Evolutionary conservation across 2,888 invertebrate genomes (phyloP).

Genomic region (Drosophila formosana): DNA sequence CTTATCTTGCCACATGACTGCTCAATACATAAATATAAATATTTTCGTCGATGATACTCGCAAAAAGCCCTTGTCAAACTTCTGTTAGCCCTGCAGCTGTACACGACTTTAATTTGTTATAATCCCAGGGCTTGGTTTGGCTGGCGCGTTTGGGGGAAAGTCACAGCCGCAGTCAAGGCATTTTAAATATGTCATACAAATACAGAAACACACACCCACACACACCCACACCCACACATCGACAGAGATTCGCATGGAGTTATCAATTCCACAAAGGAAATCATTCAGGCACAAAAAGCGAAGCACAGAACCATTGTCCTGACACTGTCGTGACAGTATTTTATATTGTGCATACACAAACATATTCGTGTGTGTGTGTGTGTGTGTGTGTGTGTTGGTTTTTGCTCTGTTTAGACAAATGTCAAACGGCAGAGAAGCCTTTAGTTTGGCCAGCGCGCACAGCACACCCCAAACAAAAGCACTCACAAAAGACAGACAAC

Average conservation of each 20-base stretch:
- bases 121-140: slow-evolving; percentile 33
- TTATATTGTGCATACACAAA: slow-evolving; percentile 36
- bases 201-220: slow-evolving; percentile 21
- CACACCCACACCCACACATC: background rate
- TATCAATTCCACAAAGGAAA: slow-evolving; percentile 75
- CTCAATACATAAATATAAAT: slow-evolving; percentile 29
- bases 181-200: slow-evolving; percentile 50
- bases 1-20: slow-evolving; percentile 59
- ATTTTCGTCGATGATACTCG: slow-evolving; percentile 40
- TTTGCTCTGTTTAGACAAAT: slow-evolving; percentile 58
- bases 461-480: background rate
- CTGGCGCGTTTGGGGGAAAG: slow-evolving; percentile 12
- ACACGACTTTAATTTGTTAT: slow-evolving; percentile 72
- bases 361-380: slow-evolving; percentile 10
- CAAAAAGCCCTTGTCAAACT: slow-evolving; percentile 48
- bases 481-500: slow-evolving; percentile 33
- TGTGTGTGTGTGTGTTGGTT: slow-evolving; percentile 10
- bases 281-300: slow-evolving; percentile 65
- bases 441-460: slow-evolving; percentile 41
- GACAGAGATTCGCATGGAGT: slow-evolving; percentile 25
- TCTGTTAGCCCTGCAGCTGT: slow-evolving; percentile 43
- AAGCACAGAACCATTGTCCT: slow-evolving; percentile 38
- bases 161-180: slow-evolving; percentile 42
- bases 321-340: slow-evolving; percentile 47
- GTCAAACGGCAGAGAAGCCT: slow-evolving; percentile 55